Evolutionary conservation across 2,888 invertebrate genomes (phyloP).

Genomic region (Aspidiotus rigidus): DNA sequence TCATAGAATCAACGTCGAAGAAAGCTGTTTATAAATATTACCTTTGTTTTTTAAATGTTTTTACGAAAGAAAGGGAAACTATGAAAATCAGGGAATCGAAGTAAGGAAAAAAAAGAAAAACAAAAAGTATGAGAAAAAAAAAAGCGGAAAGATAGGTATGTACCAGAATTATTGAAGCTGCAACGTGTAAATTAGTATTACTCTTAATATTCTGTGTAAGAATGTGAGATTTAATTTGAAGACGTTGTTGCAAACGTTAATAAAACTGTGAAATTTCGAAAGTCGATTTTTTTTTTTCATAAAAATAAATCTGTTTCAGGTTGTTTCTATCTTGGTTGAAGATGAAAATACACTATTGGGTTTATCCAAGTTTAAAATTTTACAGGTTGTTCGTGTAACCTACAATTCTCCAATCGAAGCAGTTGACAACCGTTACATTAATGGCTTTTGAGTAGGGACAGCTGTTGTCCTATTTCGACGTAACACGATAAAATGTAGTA

Average conservation of each 20-base stretch:
- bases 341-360: too few species aligned
- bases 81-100: not conserved
- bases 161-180: not conserved
- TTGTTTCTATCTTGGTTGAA: too few species aligned
- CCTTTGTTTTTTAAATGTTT: conserved; percentile 12
- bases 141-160: not conserved
- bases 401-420: too few species aligned
- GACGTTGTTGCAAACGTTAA: conserved; percentile 19
- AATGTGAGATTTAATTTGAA: conserved; percentile 10
- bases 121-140: not conserved
- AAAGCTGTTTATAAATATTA: conserved; percentile 9
- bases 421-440: too few species aligned
- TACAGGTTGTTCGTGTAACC: too few species aligned
- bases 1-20: conserved; percentile 5
- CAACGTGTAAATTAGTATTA: conserved; percentile 10
- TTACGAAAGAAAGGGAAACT: not conserved
- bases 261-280: conserved; percentile 13
- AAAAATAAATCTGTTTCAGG: not conserved
- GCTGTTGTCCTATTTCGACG: too few species aligned
- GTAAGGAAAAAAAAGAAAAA: conserved; percentile 7
- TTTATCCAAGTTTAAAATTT: too few species aligned
- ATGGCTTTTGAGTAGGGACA: too few species aligned
- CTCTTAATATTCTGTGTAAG: conserved; percentile 14
- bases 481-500: too few species aligned
- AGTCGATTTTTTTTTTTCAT: not conserved